phyloP scores from a whole-genome alignment of 2,888 invertebrate genomes.

The Athalia cordata region DNA sequence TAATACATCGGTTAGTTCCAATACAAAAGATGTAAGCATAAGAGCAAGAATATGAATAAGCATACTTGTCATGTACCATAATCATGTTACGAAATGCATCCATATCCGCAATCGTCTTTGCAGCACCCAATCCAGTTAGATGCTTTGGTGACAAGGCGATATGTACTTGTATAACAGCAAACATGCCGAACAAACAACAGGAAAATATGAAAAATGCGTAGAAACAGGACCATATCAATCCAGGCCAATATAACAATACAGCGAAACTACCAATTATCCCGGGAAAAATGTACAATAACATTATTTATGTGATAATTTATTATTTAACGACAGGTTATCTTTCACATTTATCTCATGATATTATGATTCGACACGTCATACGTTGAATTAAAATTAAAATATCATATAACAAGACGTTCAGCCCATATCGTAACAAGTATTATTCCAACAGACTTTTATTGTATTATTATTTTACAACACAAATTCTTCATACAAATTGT shows the following conservation, averaged over 20 bases:
- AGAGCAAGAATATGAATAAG: background rate
- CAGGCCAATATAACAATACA: constrained; percentile 58
- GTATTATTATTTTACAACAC: background rate
- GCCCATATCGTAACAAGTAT: constrained; percentile 19
- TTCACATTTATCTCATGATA: background rate
- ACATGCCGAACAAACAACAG: constrained; percentile 70
- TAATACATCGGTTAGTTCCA: no score
- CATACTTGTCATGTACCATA: constrained; percentile 74
- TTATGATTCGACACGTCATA: background rate
- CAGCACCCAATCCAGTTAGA: constrained; percentile 78
- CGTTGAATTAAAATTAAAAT: constrained; percentile 5
- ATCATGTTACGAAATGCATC: constrained; percentile 78
- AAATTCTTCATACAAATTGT: background rate
- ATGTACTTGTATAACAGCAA: constrained; percentile 78
- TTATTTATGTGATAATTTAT: background rate
- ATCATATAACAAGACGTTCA: constrained; percentile 3
- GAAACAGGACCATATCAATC: constrained; percentile 61
- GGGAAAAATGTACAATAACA: constrained; percentile 37
- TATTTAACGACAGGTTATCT: background rate
- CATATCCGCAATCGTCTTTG: constrained; percentile 78
- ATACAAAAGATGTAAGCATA: no score
- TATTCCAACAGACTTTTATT: background rate
- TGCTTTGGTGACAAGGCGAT: constrained; percentile 80
- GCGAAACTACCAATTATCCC: constrained; percentile 49
- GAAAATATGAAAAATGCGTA: constrained; percentile 64